Evolutionary conservation across 2,888 invertebrate genomes (phyloP).

Genomic region (Scaptomyza polygonia): DNA sequence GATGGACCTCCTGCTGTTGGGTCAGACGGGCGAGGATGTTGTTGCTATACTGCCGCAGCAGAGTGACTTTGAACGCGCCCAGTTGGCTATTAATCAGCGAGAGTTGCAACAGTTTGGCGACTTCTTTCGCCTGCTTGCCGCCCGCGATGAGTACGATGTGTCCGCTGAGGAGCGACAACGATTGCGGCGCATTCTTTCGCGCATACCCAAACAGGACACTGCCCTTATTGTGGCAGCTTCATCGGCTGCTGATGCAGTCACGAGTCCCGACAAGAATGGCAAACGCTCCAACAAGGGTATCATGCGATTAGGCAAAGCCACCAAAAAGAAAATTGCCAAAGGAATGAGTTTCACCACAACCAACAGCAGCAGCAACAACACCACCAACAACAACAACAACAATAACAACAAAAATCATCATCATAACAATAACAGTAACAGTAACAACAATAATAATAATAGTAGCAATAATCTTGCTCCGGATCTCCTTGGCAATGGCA

Average conservation of each 20-base stretch:
- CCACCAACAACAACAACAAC: neutral
- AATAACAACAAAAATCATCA: neutral
- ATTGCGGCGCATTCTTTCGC: constrained; percentile 84
- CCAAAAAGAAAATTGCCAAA: constrained; percentile 83
- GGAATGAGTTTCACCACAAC: constrained; percentile 80
- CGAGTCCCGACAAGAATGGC: constrained; percentile 36
- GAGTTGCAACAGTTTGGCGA: constrained; percentile 88
- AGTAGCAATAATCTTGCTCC: constrained; percentile 4
- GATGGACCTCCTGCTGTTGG: constrained; percentile 88
- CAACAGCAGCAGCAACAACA: neutral
- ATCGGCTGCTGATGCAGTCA: neutral
- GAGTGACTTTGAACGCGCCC: constrained; percentile 87
- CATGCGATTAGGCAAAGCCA: constrained; percentile 82
- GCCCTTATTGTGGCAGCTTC: neutral
- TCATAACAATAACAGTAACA: neutral
- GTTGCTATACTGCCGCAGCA: constrained; percentile 84
- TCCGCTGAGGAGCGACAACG: constrained; percentile 84
- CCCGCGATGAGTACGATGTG: constrained; percentile 80
- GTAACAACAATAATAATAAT: constrained; percentile 3
- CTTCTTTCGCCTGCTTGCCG: constrained; percentile 85
- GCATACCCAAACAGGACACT: constrained; percentile 82
- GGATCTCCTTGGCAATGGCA: constrained; percentile 25
- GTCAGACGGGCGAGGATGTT: constrained; percentile 84
- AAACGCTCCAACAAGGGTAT: constrained; percentile 79
- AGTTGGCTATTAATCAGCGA: constrained; percentile 88